Evolutionary conservation across 1,140 invertebrate species (phyloP).

Genomic region (Drosophila quadrilineata): DNA sequence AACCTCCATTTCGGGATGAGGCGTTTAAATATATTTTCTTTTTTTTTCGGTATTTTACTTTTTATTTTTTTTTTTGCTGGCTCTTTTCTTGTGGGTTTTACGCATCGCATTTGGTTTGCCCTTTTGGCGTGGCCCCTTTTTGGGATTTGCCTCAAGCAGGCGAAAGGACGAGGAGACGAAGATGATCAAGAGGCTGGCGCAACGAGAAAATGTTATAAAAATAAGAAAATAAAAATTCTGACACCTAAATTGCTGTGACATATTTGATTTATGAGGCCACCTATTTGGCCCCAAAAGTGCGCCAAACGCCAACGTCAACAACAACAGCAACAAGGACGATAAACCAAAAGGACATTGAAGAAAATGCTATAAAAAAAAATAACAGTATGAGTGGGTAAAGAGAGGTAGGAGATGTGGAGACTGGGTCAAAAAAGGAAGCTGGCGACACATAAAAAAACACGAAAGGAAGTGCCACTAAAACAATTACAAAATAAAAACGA

Average conservation of each 20-base stretch:
- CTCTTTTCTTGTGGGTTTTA: constrained; percentile 68
- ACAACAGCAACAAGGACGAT: constrained; percentile 33
- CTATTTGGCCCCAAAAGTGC: too few species aligned
- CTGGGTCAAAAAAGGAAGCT: constrained; percentile 25
- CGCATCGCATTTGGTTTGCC: constrained; percentile 46
- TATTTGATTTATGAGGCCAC: constrained; percentile 80
- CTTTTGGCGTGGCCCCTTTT: constrained; percentile 31
- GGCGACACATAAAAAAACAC: constrained; percentile 70
- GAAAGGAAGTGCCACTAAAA: constrained; percentile 78
- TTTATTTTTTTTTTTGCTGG: too few species aligned
- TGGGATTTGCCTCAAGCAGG: too few species aligned
- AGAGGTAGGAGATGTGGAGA: too few species aligned
- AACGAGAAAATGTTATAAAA: constrained; percentile 72
- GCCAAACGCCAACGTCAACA: constrained; percentile 60
- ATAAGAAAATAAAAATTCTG: constrained; percentile 67
- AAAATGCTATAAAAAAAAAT: constrained; percentile 26
- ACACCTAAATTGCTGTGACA: constrained; percentile 80
- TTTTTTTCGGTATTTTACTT: too few species aligned
- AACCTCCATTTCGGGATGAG: not conserved
- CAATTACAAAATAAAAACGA: constrained; percentile 80
- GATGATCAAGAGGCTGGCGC: not conserved
- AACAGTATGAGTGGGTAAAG: too few species aligned
- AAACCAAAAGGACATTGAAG: constrained; percentile 38
- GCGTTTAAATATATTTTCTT: too few species aligned
- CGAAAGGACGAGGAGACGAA: not conserved